Evolutionary conservation across 2,888 invertebrate genomes (phyloP), one percentile per base, ranked within the genome.

Genomic region (Andricus curvator): DNA sequence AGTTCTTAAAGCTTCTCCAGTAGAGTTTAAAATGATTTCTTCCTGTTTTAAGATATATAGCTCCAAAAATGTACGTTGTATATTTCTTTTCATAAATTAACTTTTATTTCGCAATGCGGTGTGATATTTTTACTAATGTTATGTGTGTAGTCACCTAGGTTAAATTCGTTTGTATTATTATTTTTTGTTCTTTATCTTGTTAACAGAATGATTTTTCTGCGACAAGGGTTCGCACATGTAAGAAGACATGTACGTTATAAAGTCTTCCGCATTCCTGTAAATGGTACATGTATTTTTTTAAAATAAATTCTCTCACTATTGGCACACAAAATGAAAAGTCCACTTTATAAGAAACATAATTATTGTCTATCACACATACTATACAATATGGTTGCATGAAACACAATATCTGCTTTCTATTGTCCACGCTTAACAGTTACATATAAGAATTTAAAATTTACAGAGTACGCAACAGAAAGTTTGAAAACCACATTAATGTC

Each of bases 181-280:
- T 44, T 13, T 44, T 44, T 11, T 44, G 11, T 13, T 44, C 41
- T 44, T 44, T 13, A 44, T 44, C 11, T 44, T 44, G 41, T 44
- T 44, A 44, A 44, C 41, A 44, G 41, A 44, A 44, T 44, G 41
- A 44, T 44, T 44, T 13, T 44, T 44, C 74, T 74, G 29, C 74
- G 74, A n/a, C 51, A 51, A 20, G 33, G 56, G 1, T 20, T 74
- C 13, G 51, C 56, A 56, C 74, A 33, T 56, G n/a, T 74, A 51
- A 74, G 29, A n/a, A 56, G 56, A 33, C 20, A 74, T 33, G n/a
- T 74, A 20, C 56, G 33, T n/a, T 33, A 33, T 74, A 74, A 74
- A 13, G 33, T 6, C 13, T 17, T 20, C n/a, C 29, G 37, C 9
- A n/a, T n/a, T 20, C 51, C 74, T 51, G 51, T 29, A 33, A 74